A percentile compares a stretch with the other conserved stretches of the same genome.
Conservation (phyloP, 2,113 vertebrate genomes). For the Psilopsiagon aurifrons region DNA sequence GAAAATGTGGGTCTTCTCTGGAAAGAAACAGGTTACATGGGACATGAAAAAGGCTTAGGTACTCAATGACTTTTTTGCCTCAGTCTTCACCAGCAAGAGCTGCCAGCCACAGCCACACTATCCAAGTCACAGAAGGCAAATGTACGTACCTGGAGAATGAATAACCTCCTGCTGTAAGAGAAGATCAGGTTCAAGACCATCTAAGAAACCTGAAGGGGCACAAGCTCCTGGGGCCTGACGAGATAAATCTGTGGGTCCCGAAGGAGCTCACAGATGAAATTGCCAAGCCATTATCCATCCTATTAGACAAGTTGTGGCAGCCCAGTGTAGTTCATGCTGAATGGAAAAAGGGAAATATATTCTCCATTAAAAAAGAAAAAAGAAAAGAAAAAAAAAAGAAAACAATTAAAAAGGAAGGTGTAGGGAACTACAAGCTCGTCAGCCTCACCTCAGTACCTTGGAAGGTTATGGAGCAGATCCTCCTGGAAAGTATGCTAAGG, state of each 20-base stretch:
- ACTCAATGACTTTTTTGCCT: neutral
- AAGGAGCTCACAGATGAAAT: neutral
- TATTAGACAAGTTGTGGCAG: neutral
- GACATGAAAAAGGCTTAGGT: neutral
- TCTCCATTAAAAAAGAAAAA: neutral
- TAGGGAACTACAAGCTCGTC: neutral
- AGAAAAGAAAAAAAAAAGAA: neutral
- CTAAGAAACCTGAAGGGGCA: neutral
- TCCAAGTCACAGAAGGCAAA: neutral
- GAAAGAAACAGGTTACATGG: neutral
- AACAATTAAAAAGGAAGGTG: neutral
- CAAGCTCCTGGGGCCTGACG: neutral
- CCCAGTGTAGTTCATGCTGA: neutral
- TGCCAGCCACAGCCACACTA: neutral
- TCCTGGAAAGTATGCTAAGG: neutral
- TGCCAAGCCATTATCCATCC: neutral
- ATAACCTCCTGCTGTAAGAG: neutral
- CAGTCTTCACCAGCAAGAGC: neutral
- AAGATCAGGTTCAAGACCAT: neutral
- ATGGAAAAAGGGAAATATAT: neutral
- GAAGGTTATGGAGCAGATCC: neutral
- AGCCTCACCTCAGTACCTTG: neutral
- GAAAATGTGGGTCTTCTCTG: neutral
- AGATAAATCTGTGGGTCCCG: neutral
- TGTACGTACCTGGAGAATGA: neutral